A percentile compares a stretch with the other conserved stretches of the same genome.
phyloP scores from a whole-genome alignment of 1,140 invertebrate species.

The Holcopasites calliopsidis region DNA sequence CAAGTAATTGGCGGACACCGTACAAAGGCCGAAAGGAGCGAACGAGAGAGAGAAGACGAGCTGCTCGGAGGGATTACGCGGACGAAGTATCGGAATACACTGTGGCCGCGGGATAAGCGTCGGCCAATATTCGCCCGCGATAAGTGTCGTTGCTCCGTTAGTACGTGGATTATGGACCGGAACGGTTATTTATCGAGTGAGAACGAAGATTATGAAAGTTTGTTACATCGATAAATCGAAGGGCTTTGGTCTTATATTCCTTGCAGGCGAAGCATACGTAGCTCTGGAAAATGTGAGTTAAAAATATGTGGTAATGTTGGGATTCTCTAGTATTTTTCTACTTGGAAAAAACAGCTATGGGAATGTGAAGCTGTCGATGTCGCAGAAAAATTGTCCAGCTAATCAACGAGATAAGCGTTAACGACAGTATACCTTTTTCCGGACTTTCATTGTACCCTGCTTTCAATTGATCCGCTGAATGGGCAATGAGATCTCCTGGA shows the following conservation, averaged over 20 bases:
- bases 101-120: not conserved
- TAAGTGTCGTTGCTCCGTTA: conserved; percentile 24
- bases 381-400: too few species aligned
- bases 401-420: too few species aligned
- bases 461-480: conserved; percentile 1
- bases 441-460: not conserved
- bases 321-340: too few species aligned
- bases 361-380: too few species aligned
- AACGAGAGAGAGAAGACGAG: not conserved
- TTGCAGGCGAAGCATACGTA: too few species aligned
- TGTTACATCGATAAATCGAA: not conserved
- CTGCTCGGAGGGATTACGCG: conserved; percentile 5
- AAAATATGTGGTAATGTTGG: too few species aligned
- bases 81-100: conserved; percentile 26
- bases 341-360: too few species aligned
- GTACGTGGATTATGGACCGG: not conserved
- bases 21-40: not conserved
- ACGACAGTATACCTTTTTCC: too few species aligned
- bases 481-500: not conserved
- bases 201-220: not conserved
- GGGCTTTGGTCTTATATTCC: too few species aligned
- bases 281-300: too few species aligned
- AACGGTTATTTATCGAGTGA: conserved; percentile 6
- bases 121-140: conserved; percentile 21
- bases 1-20: not conserved